These are phyloP conservation scores for Anoplolepis gracilipes DNA, from an alignment of 1,140 invertebrate genomes.

Conservation along the genomic window DNA sequence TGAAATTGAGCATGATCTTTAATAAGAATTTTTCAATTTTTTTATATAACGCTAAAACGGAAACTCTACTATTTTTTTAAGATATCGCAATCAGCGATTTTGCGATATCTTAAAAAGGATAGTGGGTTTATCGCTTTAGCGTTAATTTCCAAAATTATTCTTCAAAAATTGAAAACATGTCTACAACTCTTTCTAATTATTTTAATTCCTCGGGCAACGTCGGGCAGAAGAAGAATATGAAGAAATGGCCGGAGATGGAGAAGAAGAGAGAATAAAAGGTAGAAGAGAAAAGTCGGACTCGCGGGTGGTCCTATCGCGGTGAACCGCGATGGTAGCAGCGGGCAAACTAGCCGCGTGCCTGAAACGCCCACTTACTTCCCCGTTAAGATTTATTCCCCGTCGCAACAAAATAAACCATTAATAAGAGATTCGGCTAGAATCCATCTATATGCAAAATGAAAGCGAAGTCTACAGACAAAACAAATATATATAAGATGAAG, in stretches of 20 bases:
- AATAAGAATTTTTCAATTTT: no score
- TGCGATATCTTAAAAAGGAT: no score
- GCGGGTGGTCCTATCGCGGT: constrained; percentile 66
- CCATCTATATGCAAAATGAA: constrained; percentile 57
- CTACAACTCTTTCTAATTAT: no score
- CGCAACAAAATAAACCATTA: constrained; percentile 56
- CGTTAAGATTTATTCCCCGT: constrained; percentile 55
- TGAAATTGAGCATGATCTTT: no score
- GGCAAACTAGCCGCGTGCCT: constrained; percentile 61
- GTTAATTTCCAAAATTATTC: no score
- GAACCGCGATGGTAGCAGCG: constrained; percentile 61
- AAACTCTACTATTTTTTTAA: no score
- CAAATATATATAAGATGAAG: no score
- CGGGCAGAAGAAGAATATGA: constrained; percentile 46
- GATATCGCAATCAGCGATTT: no score
- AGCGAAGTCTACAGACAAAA: not conserved
- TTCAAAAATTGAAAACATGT: no score
- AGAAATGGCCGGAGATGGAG: constrained; percentile 20
- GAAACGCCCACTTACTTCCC: constrained; percentile 55
- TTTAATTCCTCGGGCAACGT: constrained; percentile 34
- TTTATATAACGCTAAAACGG: no score
- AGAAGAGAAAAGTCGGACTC: constrained; percentile 63
- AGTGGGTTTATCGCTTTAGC: no score
- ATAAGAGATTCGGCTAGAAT: constrained; percentile 53
- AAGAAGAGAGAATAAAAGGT: constrained; percentile 12